A percentile compares a stretch with the other conserved stretches of the same genome.
Evolutionary conservation across 2,888 invertebrate genomes (phyloP).

Genomic region (Steinernema carpocapsae): DNA sequence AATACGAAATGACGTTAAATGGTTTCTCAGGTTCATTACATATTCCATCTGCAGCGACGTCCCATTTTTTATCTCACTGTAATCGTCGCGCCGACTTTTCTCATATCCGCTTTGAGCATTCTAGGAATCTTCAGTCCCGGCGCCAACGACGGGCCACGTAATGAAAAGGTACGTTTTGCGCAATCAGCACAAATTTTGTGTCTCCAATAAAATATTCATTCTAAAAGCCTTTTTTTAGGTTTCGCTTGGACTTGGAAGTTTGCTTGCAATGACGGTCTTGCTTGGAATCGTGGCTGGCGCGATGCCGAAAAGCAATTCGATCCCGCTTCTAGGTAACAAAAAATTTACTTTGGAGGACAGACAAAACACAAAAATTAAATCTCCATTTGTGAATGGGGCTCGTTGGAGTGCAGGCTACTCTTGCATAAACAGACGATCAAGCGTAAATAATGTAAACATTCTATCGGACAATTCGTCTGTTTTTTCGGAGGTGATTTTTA

Average conservation of each 20-base stretch:
- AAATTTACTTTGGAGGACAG: background rate
- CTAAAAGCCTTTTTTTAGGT: constrained; percentile 37
- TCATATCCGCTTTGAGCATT: constrained; percentile 65
- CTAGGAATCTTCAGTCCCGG: constrained; percentile 66
- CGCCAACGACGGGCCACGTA: constrained; percentile 62
- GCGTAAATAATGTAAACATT: no score
- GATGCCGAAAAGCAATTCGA: constrained; percentile 67
- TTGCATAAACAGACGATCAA: no score
- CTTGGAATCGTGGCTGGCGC: constrained; percentile 58
- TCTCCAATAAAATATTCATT: no score
- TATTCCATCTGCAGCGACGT: constrained; percentile 61
- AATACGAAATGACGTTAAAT: constrained; percentile 33
- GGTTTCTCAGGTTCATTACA: constrained; percentile 57
- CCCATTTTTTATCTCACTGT: constrained; percentile 67
- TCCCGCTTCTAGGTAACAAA: constrained; percentile 58
- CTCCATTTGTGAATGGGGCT: no score
- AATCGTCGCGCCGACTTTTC: constrained; percentile 66
- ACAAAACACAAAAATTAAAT: background rate
- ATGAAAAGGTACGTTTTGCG: constrained; percentile 58
- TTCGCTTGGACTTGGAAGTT: constrained; percentile 42
- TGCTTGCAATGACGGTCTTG: constrained; percentile 66
- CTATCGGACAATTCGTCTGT: no score
- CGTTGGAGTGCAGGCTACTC: no score
- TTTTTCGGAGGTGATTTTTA: no score
- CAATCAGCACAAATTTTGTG: background rate